These are phyloP conservation scores for Girardia tigrina DNA, from an alignment of 2,888 invertebrate genomes.

Conservation along the genomic window DNA sequence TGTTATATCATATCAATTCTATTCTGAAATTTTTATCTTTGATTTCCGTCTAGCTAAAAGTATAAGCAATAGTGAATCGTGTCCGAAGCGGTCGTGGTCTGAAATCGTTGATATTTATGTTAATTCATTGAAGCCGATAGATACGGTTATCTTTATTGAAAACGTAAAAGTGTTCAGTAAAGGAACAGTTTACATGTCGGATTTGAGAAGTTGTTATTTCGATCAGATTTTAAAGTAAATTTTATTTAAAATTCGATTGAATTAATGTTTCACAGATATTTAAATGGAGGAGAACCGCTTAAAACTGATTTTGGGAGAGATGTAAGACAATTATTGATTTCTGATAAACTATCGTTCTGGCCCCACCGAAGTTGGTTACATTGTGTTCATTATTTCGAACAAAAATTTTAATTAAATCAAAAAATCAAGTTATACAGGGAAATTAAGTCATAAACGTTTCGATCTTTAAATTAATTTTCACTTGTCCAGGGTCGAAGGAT, in stretches of 20 bases:
- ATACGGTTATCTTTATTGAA: conserved; percentile 2
- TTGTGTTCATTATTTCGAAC: too few relatives aligned
- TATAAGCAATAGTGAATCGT: background rate
- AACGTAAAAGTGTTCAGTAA: conserved; percentile 1
- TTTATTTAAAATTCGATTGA: too few relatives aligned
- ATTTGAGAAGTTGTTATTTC: background rate
- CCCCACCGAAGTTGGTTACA: too few relatives aligned
- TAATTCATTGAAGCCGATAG: background rate
- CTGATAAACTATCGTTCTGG: too few relatives aligned
- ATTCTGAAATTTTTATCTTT: background rate
- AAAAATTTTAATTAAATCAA: too few relatives aligned
- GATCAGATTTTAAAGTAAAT: conserved; percentile 1
- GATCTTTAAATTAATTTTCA: too few relatives aligned
- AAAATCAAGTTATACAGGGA: too few relatives aligned
- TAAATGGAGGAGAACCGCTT: background rate
- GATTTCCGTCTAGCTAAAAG: background rate
- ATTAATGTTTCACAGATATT: too few relatives aligned
- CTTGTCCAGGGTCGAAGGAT: too few relatives aligned
- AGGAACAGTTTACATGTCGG: conserved; percentile 18
- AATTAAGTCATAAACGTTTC: too few relatives aligned
- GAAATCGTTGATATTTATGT: background rate
- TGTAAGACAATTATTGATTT: too few relatives aligned
- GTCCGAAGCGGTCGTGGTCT: background rate
- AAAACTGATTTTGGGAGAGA: background rate
- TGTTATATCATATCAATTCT: background rate